These are phyloP conservation scores for Oryzias sinensis DNA, from an alignment of 2,797 vertebrate species.

Conservation along the genomic window DNA sequence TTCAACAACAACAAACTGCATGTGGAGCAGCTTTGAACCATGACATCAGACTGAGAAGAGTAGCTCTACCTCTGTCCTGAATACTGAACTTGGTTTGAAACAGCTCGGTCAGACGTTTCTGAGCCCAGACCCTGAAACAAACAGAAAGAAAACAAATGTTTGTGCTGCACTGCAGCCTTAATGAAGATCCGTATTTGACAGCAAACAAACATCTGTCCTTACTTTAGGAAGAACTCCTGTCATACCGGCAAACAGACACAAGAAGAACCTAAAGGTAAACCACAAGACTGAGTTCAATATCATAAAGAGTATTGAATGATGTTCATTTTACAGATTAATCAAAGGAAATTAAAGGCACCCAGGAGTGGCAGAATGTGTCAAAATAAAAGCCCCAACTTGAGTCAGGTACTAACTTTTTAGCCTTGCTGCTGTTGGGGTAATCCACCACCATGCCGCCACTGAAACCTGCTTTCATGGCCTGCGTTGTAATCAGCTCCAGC, in stretches of 20 bases:
- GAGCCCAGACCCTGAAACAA: constrained; percentile 82
- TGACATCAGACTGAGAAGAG: neutral
- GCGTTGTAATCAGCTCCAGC: constrained; percentile 92
- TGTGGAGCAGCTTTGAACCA: neutral
- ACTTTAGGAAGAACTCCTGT: constrained; percentile 87
- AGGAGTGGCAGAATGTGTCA: neutral
- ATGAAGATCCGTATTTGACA: neutral
- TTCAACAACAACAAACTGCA: neutral
- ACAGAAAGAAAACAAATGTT: neutral
- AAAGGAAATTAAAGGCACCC: constrained; percentile 7
- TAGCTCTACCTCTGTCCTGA: constrained; percentile 84
- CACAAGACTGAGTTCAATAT: constrained; percentile 8
- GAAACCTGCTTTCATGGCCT: constrained; percentile 94
- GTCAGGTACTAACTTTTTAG: constrained; percentile 88
- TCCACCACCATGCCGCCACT: constrained; percentile 95
- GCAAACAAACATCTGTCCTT: constrained; percentile 14
- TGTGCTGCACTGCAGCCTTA: neutral
- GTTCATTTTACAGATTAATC: constrained; percentile 38
- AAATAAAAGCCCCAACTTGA: constrained; percentile 18
- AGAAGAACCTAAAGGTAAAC: constrained; percentile 85
- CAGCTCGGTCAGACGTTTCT: constrained; percentile 66
- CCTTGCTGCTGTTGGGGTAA: constrained; percentile 95
- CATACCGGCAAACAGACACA: constrained; percentile 90
- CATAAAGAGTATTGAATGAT: constrained; percentile 1
- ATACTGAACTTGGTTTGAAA: constrained; percentile 80